Evolutionary conservation across 1,140 invertebrate genomes (phyloP), one percentile per base, ranked within the genome.

Genomic region (Leptonema lineaticorne): DNA sequence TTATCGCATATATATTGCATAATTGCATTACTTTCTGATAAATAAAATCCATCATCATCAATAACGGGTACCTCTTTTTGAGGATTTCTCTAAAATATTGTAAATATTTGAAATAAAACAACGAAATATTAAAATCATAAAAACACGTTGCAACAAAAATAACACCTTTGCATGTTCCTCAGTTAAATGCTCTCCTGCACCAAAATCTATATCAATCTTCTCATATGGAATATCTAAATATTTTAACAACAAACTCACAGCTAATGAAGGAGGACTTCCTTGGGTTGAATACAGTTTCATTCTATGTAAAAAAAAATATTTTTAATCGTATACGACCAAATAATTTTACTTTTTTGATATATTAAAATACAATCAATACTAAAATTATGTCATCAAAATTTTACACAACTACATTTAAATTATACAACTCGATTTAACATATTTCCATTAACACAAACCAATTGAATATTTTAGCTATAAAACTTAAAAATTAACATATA

Each of bases 1-100:
- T 90, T 88, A 30, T 91, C 89, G 37, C 86, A 89, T 57, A 93
- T 75, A 76, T 93, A 93, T 77, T 89, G 89, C 60, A 91, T 77
- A 74, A 92, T 92, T 0, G 91, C 90, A 70, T 89, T 88, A 73
- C 89, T 91, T 78, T 92, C 90, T 16, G 89, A 84, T 48, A 92
- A 78, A 63, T 83, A 80, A 72, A 92, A 88, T 18, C 89, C 90
- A 73, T 88, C 82, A 70, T 92, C 90, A 56, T 91, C 87, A 60
- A 92, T 75, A 0, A 90, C 86, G 0, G 90, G 90, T 70, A 92
- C 89, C 79, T 92, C 90, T 76, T 90, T 90, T 80, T 92, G 90
- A 2, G 90, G 90, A 82, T 91, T 91, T 78, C 88, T 83, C 90
- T 91, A 75, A 29, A 60, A 50, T 20, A 8, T 18, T 46, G 27